phyloP scores from a whole-genome alignment of 2,797 vertebrate genomes.

The Lateolabrax maculatus region DNA sequence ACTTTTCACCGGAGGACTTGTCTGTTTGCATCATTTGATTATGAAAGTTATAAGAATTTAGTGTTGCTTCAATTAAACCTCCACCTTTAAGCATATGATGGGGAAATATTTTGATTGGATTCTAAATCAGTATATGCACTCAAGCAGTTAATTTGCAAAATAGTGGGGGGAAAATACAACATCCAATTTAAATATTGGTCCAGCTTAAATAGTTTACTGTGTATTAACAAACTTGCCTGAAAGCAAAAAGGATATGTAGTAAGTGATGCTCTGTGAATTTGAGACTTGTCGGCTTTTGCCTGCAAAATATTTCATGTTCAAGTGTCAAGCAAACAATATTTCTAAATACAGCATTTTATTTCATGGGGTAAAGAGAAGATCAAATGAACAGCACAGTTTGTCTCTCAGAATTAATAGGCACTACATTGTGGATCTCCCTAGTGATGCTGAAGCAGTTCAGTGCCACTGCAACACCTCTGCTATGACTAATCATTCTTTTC shows the following conservation, averaged over 20 bases:
- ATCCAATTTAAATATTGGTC: conserved; percentile 6
- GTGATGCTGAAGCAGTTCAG: conserved; percentile 46
- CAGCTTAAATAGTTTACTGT: conserved; percentile 19
- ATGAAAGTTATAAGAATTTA: conserved; percentile 1
- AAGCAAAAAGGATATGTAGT: conserved; percentile 1
- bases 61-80: conserved; percentile 5
- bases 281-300: conserved; percentile 14
- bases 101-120: neutral
- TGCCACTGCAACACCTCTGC: conserved; percentile 58
- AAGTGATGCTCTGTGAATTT: conserved; percentile 10
- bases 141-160: neutral
- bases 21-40: conserved; percentile 15
- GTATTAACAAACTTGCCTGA: conserved; percentile 5
- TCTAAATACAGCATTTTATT: conserved; percentile 35
- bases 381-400: conserved; percentile 14
- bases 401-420: conserved; percentile 41
- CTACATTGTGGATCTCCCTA: conserved; percentile 46
- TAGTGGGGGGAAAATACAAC: neutral
- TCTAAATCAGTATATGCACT: neutral
- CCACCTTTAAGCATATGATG: neutral
- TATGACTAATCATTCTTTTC: conserved; percentile 65
- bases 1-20: neutral
- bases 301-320: conserved; percentile 4
- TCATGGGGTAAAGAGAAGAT: conserved; percentile 45
- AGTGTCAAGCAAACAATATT: conserved; percentile 20